These are phyloP conservation scores for Ischnura elegans DNA, from an alignment of 2,888 invertebrate genomes.

Conservation along the genomic window DNA sequence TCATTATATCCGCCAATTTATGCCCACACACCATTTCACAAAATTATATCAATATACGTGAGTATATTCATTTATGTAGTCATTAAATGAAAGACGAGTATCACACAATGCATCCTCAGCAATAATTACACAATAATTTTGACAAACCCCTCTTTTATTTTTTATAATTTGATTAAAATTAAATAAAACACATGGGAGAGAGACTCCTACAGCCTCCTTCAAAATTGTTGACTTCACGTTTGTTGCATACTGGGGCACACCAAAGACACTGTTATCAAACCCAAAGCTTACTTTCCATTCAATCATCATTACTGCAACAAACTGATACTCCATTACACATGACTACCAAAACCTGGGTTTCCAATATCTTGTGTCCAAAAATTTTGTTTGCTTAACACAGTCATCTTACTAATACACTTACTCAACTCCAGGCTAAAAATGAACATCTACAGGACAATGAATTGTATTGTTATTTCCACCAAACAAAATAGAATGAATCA, in stretches of 20 bases:
- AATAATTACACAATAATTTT: background rate
- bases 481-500: background rate
- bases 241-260: background rate
- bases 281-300: background rate
- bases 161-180: background rate
- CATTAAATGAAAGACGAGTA: too few species aligned
- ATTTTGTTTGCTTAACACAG: background rate
- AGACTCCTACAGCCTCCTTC: background rate
- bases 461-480: background rate
- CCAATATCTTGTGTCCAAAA: background rate
- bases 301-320: background rate
- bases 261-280: background rate
- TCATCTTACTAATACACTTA: background rate
- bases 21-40: too few species aligned
- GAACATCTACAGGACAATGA: background rate
- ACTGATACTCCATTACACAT: background rate
- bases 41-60: too few species aligned
- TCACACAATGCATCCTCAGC: too few species aligned
- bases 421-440: background rate
- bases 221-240: background rate
- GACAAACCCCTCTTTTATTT: conserved; percentile 16
- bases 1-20: too few species aligned
- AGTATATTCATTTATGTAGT: too few species aligned
- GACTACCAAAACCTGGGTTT: background rate
- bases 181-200: conserved; percentile 15